Evolutionary conservation across 2,888 invertebrate genomes (phyloP).

Genomic region (Marronus borbonicus): DNA sequence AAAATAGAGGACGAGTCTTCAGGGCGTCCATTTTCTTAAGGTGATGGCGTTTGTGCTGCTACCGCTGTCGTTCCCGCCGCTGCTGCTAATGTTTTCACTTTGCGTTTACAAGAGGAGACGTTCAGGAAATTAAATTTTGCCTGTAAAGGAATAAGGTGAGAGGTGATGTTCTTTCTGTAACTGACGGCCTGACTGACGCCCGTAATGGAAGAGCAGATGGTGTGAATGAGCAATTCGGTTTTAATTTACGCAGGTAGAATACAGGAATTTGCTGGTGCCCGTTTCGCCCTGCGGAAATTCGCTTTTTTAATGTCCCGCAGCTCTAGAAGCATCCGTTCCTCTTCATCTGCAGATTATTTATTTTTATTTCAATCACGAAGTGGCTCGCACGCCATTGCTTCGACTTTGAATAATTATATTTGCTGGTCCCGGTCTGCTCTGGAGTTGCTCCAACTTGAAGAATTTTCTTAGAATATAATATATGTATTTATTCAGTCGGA

Average conservation of each 20-base stretch:
- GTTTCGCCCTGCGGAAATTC: constrained; percentile 48
- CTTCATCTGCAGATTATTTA: constrained; percentile 45
- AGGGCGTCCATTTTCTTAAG: constrained; percentile 35
- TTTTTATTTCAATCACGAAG: constrained; percentile 50
- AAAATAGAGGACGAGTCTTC: constrained; percentile 12
- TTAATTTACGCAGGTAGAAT: constrained; percentile 70
- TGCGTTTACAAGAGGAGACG: constrained; percentile 68
- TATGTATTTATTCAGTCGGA: not conserved
- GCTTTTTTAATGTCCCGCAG: constrained; percentile 47
- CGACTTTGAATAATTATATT: constrained; percentile 16
- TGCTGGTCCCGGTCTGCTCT: constrained; percentile 18
- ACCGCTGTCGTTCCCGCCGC: constrained; percentile 55
- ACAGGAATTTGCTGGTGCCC: constrained; percentile 41
- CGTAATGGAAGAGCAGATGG: constrained; percentile 70
- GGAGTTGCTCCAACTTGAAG: not conserved
- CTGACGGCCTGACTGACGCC: constrained; percentile 68
- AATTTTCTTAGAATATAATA: not conserved
- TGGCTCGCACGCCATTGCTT: constrained; percentile 7
- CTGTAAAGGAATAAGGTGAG: constrained; percentile 70
- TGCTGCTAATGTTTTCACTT: constrained; percentile 71
- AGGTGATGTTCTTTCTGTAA: constrained; percentile 69
- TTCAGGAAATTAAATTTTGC: constrained; percentile 72
- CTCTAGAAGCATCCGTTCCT: not conserved
- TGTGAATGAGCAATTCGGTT: constrained; percentile 71
- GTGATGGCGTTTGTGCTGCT: constrained; percentile 6